Evolutionary conservation across 2,113 vertebrate species (phyloP).

Genomic region (Mastomys natalensis): DNA sequence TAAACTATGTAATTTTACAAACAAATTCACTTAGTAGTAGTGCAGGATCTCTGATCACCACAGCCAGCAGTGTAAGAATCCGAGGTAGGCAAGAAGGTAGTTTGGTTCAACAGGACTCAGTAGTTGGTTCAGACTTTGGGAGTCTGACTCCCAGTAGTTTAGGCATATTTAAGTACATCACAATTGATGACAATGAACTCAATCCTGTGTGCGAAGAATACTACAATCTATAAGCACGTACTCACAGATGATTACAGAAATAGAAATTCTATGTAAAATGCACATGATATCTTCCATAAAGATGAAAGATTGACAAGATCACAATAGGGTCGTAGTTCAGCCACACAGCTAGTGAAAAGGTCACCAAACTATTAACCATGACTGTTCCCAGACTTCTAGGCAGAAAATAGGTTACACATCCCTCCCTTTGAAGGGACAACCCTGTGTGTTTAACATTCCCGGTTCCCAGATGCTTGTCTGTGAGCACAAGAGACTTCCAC

Average conservation of each 20-base stretch:
- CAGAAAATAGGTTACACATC: not conserved
- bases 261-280: not conserved
- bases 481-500: not conserved
- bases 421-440: not conserved
- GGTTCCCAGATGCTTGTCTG: not conserved
- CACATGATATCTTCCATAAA: not conserved
- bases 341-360: not conserved
- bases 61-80: not conserved
- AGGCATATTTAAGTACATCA: not conserved
- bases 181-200: not conserved
- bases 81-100: not conserved
- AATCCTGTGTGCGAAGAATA: not conserved
- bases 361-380: not conserved
- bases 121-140: not conserved
- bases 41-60: not conserved
- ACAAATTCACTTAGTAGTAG: constrained; percentile 8
- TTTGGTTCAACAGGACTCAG: not conserved
- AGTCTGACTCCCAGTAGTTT: not conserved
- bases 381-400: not conserved
- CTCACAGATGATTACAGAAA: too few relatives aligned
- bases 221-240: too few relatives aligned
- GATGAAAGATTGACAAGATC: not conserved
- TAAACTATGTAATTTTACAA: constrained; percentile 3
- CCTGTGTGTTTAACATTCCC: not conserved
- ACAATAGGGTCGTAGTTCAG: not conserved